Conservation (phyloP, 2,797 vertebrate species). For the Takifugu rubripes region DNA sequence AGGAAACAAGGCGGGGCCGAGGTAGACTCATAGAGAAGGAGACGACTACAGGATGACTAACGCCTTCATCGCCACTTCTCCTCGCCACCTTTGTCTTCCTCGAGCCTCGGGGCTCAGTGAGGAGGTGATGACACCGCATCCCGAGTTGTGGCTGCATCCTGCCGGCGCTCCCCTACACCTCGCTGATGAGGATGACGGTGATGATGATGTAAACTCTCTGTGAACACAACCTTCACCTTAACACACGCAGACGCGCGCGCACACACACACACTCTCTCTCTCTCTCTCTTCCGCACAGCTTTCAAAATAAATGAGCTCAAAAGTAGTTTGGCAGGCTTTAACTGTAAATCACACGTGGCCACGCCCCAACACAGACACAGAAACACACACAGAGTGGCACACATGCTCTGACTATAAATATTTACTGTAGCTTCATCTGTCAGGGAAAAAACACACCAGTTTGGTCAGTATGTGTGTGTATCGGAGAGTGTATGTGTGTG, state of each 20-base stretch:
- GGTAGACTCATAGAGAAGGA: conserved; percentile 11
- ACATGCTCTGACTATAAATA: conserved; percentile 58
- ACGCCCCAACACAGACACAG: conserved; percentile 1
- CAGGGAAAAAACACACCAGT: conserved; percentile 32
- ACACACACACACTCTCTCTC: background rate
- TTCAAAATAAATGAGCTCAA: too few species aligned
- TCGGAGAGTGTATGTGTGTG: conserved; percentile 6
- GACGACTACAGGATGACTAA: conserved; percentile 50
- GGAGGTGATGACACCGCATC: conserved; percentile 54
- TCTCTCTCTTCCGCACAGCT: background rate
- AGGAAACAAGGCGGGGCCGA: too few species aligned
- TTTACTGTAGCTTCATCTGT: conserved; percentile 54
- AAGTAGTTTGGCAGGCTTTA: too few species aligned
- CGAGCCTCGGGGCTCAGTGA: conserved; percentile 27
- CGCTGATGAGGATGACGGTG: conserved; percentile 12
- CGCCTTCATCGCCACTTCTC: conserved; percentile 37
- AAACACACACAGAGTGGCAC: background rate
- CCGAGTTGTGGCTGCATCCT: conserved; percentile 16
- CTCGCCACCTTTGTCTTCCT: conserved; percentile 5
- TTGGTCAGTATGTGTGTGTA: background rate
- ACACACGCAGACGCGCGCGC: background rate
- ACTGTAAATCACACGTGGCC: conserved; percentile 1
- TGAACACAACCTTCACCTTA: background rate
- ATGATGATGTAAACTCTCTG: conserved; percentile 3
- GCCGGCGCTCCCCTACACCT: conserved; percentile 32